These are phyloP conservation scores for Helicorthomorpha holstii DNA, from an alignment of 1,140 invertebrate genomes.

Conservation along the genomic window DNA sequence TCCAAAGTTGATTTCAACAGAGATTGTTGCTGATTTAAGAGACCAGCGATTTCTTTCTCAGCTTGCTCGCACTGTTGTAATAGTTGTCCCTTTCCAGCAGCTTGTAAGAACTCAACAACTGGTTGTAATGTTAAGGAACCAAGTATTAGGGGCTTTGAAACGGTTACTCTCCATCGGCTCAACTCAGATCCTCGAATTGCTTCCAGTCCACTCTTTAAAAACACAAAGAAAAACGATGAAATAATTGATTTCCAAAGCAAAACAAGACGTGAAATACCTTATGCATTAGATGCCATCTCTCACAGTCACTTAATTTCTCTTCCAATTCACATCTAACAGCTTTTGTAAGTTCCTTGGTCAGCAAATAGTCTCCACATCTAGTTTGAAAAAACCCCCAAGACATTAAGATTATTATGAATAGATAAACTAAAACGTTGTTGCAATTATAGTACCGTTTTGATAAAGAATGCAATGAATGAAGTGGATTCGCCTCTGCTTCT, in stretches of 20 bases:
- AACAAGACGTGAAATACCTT: too few relatives aligned
- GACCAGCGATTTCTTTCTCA: conserved; percentile 49
- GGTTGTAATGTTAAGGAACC: conserved; percentile 46
- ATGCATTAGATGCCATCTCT: neutral
- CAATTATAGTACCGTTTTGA: conserved; percentile 22
- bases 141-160: conserved; percentile 33
- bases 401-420: too few relatives aligned
- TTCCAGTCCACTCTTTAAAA: conserved; percentile 35
- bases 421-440: too few relatives aligned
- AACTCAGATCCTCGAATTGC: conserved; percentile 46
- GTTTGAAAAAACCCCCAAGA: too few relatives aligned
- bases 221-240: conserved; percentile 3
- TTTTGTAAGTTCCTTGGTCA: conserved; percentile 10
- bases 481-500: conserved; percentile 24
- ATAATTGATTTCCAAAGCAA: neutral
- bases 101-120: conserved; percentile 66
- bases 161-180: conserved; percentile 48
- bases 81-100: conserved; percentile 62
- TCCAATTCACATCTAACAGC: conserved; percentile 9
- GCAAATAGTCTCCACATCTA: conserved; percentile 11
- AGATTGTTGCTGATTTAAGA: conserved; percentile 43
- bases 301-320: conserved; percentile 10
- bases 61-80: conserved; percentile 61
- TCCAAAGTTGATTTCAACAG: conserved; percentile 50
- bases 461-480: conserved; percentile 24